A percentile compares a stretch with the other conserved stretches of the same genome.
These are phyloP conservation scores for Ips typographus DNA, from an alignment of 1,140 invertebrate species.

Conservation along the genomic window DNA sequence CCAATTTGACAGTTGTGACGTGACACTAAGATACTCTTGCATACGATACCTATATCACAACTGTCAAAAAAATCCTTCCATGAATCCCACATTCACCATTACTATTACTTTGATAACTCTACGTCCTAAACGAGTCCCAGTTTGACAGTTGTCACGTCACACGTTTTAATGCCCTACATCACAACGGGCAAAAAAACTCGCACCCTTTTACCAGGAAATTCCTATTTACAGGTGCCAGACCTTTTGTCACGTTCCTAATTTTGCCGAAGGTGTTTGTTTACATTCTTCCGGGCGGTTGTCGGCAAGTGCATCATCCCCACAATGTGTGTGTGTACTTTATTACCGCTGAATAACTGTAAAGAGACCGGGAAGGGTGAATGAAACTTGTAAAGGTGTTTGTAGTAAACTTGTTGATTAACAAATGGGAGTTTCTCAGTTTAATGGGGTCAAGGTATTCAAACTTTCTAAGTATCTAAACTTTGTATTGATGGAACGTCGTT, in stretches of 20 bases:
- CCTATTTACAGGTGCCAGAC: conserved; percentile 22
- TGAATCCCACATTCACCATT: too few species aligned
- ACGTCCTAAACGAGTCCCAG: too few species aligned
- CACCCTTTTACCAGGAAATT: conserved; percentile 1
- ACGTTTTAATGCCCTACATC: background rate
- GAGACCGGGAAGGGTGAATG: background rate
- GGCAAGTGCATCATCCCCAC: conserved; percentile 15
- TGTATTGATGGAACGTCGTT: too few species aligned
- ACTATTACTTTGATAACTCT: too few species aligned
- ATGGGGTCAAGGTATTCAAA: background rate
- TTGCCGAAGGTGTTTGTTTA: conserved; percentile 22
- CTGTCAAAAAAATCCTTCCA: background rate
- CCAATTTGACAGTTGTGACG: too few species aligned
- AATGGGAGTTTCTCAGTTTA: conserved; percentile 2
- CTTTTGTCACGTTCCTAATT: conserved; percentile 29
- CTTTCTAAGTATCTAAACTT: too few species aligned
- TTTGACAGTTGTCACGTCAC: too few species aligned
- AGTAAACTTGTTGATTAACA: conserved; percentile 2
- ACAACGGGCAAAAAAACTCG: background rate
- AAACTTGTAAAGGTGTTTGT: conserved; percentile 1
- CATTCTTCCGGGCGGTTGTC: conserved; percentile 12
- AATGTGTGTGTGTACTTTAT: background rate
- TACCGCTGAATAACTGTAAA: background rate
- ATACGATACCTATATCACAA: background rate
- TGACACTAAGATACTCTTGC: background rate